Base-by-base conservation (phyloP, 2,888 invertebrate species). In the Drosophila siamana region DNA sequence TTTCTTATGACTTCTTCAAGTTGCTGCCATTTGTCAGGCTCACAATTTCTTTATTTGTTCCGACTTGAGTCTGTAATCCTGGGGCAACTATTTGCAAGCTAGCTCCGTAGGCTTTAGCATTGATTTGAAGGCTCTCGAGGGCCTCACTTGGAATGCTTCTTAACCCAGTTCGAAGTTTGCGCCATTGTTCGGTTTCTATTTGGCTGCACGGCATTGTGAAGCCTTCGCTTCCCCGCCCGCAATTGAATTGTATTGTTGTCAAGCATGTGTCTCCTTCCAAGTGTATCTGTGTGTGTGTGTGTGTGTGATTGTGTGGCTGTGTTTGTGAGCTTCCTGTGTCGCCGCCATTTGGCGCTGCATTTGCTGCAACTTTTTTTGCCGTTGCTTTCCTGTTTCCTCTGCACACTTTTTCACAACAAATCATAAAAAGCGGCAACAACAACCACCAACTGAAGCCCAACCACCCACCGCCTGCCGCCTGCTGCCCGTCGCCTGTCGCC, bases 321-420 rank as follows among this genome's bases (percentile, higher is more conserved):
- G 51, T 62, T 41, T 74, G 55, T 63, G 65, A 8, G 48, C 43
- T 71, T 75, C 46, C 72, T 52, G 64, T 76, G 74, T 50, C 74
- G 65, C 69, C 70, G 64, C 69, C 79, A 63, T 67, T 73, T 70
- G 73, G 57, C 56, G 69, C 56, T 77, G 77, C 78, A 69, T 62
- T 75, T 73, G 63, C 63, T 73, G 69, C 75, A 74, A 50, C 65
- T 48, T 69, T 85, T 85, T 69, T 64, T 52, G 55, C 26, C 51
- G 26, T 54, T 68, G 75, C 77, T 80, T 85, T 80, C 77, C 86
- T 83, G 81, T 81, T 86, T 77, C 82, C 82, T 85, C 70, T 76
- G 69, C 69, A 70, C 68, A 73, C 78, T 70, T 73, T 77, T 85
- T 85, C 87, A 87, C 76, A 87, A 87, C 85, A 83, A 87, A 83